phyloP scores from a whole-genome alignment of 2,797 vertebrate genomes.

The Myotis myotis region DNA sequence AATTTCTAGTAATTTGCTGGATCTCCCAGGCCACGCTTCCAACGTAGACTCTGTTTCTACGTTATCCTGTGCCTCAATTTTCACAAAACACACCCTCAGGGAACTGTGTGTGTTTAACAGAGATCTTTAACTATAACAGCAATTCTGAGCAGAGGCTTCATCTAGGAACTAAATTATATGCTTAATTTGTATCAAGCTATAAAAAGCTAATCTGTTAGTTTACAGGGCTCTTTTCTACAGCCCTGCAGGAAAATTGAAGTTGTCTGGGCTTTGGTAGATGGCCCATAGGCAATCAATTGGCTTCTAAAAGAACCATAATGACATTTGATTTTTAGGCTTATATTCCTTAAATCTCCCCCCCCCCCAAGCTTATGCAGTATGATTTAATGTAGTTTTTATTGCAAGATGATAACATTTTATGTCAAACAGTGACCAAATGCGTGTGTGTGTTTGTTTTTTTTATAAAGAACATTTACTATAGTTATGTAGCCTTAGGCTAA shows the following conservation, averaged over 20 bases:
- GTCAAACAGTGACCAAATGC: constrained; percentile 23
- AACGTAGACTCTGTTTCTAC: not conserved
- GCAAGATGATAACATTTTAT: not conserved
- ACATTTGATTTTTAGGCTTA: not conserved
- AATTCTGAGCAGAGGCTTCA: constrained; percentile 7
- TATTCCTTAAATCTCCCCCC: not conserved
- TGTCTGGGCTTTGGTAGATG: not conserved
- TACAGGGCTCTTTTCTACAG: not conserved
- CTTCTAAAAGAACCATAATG: not conserved
- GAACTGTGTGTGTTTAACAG: not conserved
- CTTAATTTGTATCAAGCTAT: not conserved
- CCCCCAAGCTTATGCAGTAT: constrained; percentile 30
- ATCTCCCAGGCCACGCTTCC: not conserved
- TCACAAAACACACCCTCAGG: not conserved
- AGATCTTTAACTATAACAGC: not conserved
- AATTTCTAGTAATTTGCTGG: not conserved
- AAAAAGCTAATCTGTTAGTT: not conserved
- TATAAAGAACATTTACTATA: not conserved
- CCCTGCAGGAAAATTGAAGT: not conserved
- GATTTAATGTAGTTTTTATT: constrained; percentile 44
- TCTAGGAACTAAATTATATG: not conserved
- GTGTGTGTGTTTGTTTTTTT: not conserved
- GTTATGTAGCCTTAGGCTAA: not conserved
- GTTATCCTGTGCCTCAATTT: constrained; percentile 42
- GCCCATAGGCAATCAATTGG: not conserved